Conservation (phyloP, 2,888 invertebrate species). For the Apodemia zela region DNA sequence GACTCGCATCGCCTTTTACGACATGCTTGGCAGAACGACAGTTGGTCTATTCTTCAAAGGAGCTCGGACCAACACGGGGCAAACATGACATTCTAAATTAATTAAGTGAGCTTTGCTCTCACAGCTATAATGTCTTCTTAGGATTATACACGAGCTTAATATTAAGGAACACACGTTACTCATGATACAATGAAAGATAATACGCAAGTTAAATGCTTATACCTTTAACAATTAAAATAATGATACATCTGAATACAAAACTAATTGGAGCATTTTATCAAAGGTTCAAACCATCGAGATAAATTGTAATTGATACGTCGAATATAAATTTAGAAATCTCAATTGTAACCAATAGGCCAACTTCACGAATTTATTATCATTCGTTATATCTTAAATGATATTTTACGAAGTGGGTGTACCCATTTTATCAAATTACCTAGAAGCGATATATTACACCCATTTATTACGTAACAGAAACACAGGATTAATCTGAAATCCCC, state of each 20-base stretch:
- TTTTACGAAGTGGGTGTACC: conserved; percentile 13
- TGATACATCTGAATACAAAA: conserved; percentile 1
- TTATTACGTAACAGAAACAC: conserved; percentile 8
- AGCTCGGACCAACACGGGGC: no score
- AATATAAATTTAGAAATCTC: conserved; percentile 11
- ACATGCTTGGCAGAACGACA: no score
- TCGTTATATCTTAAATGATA: conserved; percentile 2
- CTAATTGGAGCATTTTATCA: conserved; percentile 8
- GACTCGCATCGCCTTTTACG: no score
- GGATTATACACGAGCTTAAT: no score
- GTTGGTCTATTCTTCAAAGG: no score
- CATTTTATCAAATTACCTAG: conserved; percentile 13
- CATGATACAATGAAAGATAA: no score
- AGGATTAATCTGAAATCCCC: conserved; percentile 23
- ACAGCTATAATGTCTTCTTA: no score
- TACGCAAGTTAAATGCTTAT: no score
- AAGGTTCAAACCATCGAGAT: conserved; percentile 2
- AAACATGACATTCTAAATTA: no score
- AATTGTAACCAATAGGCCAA: conserved; percentile 8
- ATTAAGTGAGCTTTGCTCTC: no score
- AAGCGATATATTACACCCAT: conserved; percentile 8
- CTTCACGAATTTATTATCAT: not conserved
- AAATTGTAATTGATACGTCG: conserved; percentile 11
- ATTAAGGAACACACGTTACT: no score
- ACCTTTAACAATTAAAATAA: conserved; percentile 3